These are phyloP conservation scores for Reticulitermes speratus DNA, from an alignment of 1,140 invertebrate species.

Conservation along the genomic window DNA sequence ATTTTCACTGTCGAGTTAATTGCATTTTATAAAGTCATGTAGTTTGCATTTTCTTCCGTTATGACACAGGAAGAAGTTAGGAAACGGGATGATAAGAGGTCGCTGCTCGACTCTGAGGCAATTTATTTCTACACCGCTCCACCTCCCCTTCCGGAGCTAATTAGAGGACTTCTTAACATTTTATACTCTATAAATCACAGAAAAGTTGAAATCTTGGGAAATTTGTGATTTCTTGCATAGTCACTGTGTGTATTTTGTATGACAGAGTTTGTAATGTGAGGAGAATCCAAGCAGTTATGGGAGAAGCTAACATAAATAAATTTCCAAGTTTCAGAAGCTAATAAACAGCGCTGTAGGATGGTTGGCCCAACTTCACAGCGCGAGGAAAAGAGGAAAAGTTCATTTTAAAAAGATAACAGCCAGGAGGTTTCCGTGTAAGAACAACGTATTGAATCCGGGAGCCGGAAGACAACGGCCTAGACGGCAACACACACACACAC, in stretches of 20 bases:
- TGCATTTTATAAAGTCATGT: constrained; percentile 5
- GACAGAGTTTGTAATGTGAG: background rate
- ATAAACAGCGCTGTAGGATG: background rate
- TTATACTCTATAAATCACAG: background rate
- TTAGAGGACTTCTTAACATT: constrained; percentile 13
- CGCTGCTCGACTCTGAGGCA: background rate
- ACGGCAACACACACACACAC: background rate
- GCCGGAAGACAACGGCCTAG: background rate
- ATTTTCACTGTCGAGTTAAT: background rate
- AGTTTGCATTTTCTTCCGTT: background rate
- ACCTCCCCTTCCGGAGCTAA: background rate
- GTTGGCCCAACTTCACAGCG: background rate
- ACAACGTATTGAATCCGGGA: background rate
- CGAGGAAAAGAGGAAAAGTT: background rate
- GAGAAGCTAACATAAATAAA: background rate
- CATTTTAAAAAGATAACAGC: background rate
- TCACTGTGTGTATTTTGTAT: background rate
- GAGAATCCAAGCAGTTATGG: background rate
- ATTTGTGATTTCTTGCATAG: constrained; percentile 2
- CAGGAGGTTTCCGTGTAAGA: background rate
- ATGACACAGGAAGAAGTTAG: background rate
- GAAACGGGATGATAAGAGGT: background rate
- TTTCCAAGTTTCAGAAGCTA: background rate
- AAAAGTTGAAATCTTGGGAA: background rate
- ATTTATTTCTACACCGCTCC: background rate